Evolutionary conservation across 2,113 vertebrate species (phyloP).

Genomic region (Rhagologus leucostigma): DNA sequence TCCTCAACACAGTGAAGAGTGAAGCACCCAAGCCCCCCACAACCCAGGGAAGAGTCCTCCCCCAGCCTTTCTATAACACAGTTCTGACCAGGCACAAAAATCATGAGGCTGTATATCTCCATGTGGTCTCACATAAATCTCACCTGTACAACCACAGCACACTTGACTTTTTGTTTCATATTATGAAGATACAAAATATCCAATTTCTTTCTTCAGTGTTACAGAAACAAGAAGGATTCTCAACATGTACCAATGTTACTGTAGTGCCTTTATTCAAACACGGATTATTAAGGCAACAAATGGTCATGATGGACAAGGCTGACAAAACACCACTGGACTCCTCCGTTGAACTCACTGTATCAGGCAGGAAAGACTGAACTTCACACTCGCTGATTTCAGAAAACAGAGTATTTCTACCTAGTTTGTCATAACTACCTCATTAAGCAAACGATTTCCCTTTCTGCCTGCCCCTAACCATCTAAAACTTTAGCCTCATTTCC

Average conservation of each 20-base stretch:
- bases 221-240: background rate
- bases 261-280: background rate
- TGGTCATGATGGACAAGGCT: background rate
- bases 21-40: background rate
- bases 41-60: background rate
- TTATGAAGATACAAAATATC: background rate
- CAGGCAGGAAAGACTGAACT: background rate
- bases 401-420: background rate
- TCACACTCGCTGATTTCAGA: background rate
- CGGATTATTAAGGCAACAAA: background rate
- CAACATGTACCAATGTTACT: background rate
- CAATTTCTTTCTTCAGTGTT: background rate
- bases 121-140: background rate
- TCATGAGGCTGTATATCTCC: background rate
- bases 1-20: background rate
- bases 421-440: constrained; percentile 29
- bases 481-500: constrained; percentile 42
- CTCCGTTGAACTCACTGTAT: fast-evolving
- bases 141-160: background rate
- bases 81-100: background rate
- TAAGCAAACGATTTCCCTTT: constrained; percentile 12
- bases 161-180: background rate
- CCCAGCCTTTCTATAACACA: background rate
- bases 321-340: background rate
- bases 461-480: background rate